These are phyloP conservation scores for Threskiornis aethiopicus DNA, from an alignment of 2,797 vertebrate genomes.

Conservation along the genomic window DNA sequence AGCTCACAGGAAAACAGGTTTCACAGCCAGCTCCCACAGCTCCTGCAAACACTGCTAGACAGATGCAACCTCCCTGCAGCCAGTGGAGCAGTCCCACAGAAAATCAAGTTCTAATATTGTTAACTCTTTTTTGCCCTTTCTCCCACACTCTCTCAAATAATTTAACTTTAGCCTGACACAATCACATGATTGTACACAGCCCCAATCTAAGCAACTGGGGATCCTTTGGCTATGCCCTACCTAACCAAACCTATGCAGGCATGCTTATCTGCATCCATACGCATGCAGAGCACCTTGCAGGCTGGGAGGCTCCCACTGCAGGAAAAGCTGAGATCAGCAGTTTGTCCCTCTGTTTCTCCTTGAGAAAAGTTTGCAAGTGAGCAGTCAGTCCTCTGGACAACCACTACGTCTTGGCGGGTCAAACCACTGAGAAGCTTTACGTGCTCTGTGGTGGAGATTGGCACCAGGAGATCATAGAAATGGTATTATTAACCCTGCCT, in stretches of 20 bases:
- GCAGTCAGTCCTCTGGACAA: background rate
- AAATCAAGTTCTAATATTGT: background rate
- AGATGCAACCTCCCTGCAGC: background rate
- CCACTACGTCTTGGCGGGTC: rapidly evolving
- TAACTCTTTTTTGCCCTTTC: background rate
- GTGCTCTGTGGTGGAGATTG: background rate
- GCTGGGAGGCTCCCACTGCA: background rate
- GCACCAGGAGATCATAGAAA: background rate
- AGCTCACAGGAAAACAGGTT: background rate
- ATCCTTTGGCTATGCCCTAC: background rate
- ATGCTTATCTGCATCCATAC: rapidly evolving
- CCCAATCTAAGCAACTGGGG: background rate
- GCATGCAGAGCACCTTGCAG: background rate
- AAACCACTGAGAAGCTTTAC: background rate
- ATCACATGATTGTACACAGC: background rate
- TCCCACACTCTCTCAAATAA: background rate
- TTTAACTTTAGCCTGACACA: background rate
- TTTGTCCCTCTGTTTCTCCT: background rate
- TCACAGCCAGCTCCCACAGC: background rate
- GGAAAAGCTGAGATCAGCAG: background rate
- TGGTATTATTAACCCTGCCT: background rate
- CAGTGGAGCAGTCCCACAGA: background rate
- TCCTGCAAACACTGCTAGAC: background rate
- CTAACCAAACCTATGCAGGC: background rate
- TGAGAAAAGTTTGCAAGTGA: background rate